Evolutionary conservation across 2,888 invertebrate genomes (phyloP), one percentile per base, ranked within the genome.

Genomic region (Herminia tarsipennalis): DNA sequence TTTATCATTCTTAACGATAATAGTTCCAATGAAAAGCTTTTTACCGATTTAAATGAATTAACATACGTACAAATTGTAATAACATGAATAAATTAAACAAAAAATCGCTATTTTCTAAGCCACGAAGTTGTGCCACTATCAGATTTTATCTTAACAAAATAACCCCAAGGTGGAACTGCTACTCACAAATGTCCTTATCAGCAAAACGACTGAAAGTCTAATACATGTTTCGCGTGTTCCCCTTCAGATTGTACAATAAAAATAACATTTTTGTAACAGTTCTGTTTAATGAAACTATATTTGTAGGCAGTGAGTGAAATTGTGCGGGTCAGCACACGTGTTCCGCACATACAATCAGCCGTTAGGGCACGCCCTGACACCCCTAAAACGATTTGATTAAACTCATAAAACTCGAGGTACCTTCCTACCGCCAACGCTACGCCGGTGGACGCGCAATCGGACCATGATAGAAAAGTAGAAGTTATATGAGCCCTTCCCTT

Each of bases 301-400:
- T 68, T 71, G 67, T 70, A 59, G 58, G 63, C 70, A 67, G 61
- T 60, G 56, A 54, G 57, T 61, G 57, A 66, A 68, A 73, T 70
- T 52, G 74, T 63, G 58, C 54, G 70, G 80, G 78, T 84, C 83
- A 82, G 82, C 82, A 79, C 81, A 80, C 78, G 79, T 85, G 80
- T 78, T 78, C 73, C 64, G 65, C 66, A 73, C 79, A 81, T 81
- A 82, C 83, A 85, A 86, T 86, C 81, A 82, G 73, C 78, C 79
- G 79, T 82, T 80, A 78, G 70, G 74, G 73, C 77, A 73, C 73
- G 71, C 77, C 78, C 78, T 83, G 82, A 81, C 85, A 82, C 81
- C 83, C 80, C 81, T 83, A 73, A 78, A 83, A 80, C 82, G 79
- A 81, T 88, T 88, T 89, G 87, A 89, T 89, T 89, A 88, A 89